Evolutionary conservation across 2,113 vertebrate genomes (phyloP), one percentile per base, ranked within the genome.

Genomic region (Anhinga anhinga): DNA sequence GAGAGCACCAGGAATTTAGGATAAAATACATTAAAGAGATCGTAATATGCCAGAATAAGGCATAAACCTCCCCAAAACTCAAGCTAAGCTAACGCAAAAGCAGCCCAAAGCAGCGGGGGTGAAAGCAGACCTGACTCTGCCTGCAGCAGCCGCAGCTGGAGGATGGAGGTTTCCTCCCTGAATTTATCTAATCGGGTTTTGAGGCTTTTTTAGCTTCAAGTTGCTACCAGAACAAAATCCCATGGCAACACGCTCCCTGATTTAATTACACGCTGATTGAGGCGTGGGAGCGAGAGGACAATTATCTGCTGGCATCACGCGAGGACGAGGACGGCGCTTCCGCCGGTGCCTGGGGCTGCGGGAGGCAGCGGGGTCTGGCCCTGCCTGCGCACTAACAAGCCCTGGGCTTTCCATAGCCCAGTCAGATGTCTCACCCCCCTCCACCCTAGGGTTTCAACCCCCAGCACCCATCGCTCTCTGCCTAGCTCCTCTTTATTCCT

Each of bases 221-320:
- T 38, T 95, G 81, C 65, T 89, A 77, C 13, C 38, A 67, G 56
- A 6, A 44, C 32, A 26, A 27, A 25, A 20, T 74, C 89, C 95
- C 95, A 96, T 91, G 45, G 96, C 87, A 96, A 97, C 93, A 74
- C 4, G 11, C 49, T 94, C 93, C 78, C 29, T 74, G 91, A 91
- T 96, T 96, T 94, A 95, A 95, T 96, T 95, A 81, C 87, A 47
- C 3, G 3, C 84, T 76, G 89, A 92, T 81, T 50, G 77, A 71
- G 91, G 84, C 61, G 61, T 92, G 87, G 95, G 91, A 96, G 81
- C 10, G 7, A 49, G 84, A 91, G 67, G 94, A 59, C 93, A 92
- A 81, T 84, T 93, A 96, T 71, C 95, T 52, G 56, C 83, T 81
- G 91, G 82, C 93, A 90, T 42, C 4, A 2, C 1, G 1, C 1